A percentile compares a stretch with the other conserved stretches of the same genome.
Conservation (phyloP, 2,888 invertebrate genomes). For the Melolontha melolontha region DNA sequence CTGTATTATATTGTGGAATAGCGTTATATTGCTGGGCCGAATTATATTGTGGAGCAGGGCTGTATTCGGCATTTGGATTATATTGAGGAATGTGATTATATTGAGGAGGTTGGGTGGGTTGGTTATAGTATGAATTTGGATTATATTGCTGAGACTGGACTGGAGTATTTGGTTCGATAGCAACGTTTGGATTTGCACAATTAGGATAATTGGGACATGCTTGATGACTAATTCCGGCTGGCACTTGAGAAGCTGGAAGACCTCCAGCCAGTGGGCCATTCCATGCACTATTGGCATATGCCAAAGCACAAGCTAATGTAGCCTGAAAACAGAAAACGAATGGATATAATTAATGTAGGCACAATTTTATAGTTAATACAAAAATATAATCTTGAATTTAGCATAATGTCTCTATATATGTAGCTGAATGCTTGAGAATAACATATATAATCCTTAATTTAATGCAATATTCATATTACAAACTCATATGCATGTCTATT, state of each 20-base stretch:
- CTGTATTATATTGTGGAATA: constrained; percentile 19
- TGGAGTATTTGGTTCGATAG: constrained; percentile 58
- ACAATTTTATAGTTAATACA: no score
- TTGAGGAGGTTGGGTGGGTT: constrained; percentile 45
- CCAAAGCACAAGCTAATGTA: constrained; percentile 60
- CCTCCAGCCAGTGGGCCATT: constrained; percentile 64
- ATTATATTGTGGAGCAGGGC: constrained; percentile 31
- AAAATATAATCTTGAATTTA: no score
- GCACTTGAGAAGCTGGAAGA: constrained; percentile 60
- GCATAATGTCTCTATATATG: no score
- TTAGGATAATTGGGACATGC: constrained; percentile 65
- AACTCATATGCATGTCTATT: no score
- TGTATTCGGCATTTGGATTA: constrained; percentile 31
- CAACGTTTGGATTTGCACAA: constrained; percentile 62
- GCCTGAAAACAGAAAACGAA: constrained; percentile 53
- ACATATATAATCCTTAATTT: no score
- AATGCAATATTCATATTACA: no score
- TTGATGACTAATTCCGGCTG: constrained; percentile 64
- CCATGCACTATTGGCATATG: constrained; percentile 59
- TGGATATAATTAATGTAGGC: no score
- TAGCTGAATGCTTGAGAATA: no score
- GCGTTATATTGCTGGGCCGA: constrained; percentile 25
- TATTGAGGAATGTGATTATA: constrained; percentile 36
- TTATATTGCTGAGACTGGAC: constrained; percentile 38
- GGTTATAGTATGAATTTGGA: constrained; percentile 28